A percentile compares a stretch with the other conserved stretches of the same genome.
Conservation (phyloP, 2,797 vertebrate species). For the Streptopelia turtur region DNA sequence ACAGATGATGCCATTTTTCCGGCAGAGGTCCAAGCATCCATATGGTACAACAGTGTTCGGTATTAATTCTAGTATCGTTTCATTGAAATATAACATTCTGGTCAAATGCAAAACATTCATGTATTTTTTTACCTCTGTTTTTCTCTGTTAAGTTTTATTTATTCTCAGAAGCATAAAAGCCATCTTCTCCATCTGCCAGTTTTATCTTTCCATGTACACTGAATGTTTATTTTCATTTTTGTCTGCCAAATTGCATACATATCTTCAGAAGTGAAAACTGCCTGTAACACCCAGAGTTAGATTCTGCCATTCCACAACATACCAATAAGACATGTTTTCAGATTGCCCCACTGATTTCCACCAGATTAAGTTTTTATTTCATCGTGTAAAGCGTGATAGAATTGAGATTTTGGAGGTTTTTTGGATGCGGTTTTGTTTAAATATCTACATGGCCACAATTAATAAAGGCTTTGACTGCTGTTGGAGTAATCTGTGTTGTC, state of each 20-base stretch:
- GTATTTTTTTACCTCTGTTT: slow-evolving; percentile 20
- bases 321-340: neutral
- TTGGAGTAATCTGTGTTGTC: neutral
- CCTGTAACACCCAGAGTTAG: neutral
- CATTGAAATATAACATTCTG: neutral
- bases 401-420: neutral
- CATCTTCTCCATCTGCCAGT: slow-evolving; percentile 5
- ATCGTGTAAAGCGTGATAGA: neutral
- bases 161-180: slow-evolving; percentile 11
- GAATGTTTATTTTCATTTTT: slow-evolving; percentile 1
- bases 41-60: neutral
- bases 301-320: neutral
- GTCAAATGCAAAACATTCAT: neutral
- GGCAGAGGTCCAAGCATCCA: neutral
- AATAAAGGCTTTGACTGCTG: neutral
- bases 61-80: slow-evolving; percentile 43
- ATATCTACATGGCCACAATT: neutral
- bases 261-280: neutral
- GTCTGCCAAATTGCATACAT: neutral
- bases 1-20: neutral
- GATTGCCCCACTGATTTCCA: neutral
- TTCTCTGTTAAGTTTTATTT: slow-evolving; percentile 44
- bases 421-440: neutral
- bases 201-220: neutral
- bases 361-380: neutral